These are phyloP conservation scores for Phaedon cochleariae DNA, from an alignment of 2,888 invertebrate species.

Conservation along the genomic window DNA sequence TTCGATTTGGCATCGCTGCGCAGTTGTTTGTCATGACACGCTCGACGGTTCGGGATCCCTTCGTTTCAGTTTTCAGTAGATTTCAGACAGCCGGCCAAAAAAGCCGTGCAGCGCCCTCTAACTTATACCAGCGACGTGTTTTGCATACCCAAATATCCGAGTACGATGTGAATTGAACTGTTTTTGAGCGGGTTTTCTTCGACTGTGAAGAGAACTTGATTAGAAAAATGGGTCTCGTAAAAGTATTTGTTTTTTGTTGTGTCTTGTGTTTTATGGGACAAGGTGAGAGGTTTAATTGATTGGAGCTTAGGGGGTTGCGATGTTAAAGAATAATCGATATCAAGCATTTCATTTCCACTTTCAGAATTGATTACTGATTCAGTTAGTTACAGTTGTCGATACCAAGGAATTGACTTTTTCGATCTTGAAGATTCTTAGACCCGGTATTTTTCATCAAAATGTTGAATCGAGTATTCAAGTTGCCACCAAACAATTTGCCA, in stretches of 20 bases:
- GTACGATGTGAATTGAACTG: conserved; percentile 23
- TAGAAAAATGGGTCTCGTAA: conserved; percentile 17
- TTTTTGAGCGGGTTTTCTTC: neutral
- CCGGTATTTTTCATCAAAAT: no score
- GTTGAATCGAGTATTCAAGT: no score
- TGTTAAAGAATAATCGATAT: neutral
- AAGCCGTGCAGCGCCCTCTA: neutral
- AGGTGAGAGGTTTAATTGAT: conserved; percentile 15
- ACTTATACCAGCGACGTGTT: neutral
- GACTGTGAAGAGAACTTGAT: neutral
- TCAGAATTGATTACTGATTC: no score
- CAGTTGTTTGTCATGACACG: conserved; percentile 8
- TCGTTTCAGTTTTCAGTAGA: conserved; percentile 21
- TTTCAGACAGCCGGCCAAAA: neutral
- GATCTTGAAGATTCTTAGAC: no score
- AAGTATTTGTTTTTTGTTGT: conserved; percentile 17
- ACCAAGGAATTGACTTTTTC: no score
- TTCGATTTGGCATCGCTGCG: conserved; percentile 23
- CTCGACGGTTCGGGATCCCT: conserved; percentile 17
- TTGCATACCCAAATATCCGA: neutral
- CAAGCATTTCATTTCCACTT: neutral
- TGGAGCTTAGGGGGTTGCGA: neutral
- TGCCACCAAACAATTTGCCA: no score
- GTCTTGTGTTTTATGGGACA: conserved; percentile 7
- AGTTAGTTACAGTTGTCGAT: no score